phyloP scores from a whole-genome alignment of 2,113 vertebrate species.

The Eulacestoma nigropectus region DNA sequence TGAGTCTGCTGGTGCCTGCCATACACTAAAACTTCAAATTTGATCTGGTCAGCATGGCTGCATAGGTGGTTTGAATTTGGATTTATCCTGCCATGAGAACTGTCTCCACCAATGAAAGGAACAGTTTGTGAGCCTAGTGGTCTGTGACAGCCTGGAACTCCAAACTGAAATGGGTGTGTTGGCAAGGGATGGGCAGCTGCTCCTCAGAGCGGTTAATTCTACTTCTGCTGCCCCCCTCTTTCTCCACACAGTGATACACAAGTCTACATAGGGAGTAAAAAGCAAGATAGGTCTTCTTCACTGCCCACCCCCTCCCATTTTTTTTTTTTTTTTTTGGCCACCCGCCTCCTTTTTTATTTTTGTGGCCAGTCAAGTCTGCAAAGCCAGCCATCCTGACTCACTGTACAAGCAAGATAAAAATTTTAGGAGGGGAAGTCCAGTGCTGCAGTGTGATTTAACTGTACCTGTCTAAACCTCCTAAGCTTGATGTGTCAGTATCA shows the following conservation, averaged over 20 bases:
- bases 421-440: constrained; percentile 10
- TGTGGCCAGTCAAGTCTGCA: neutral
- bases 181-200: neutral
- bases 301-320: neutral
- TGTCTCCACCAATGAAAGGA: constrained; percentile 58
- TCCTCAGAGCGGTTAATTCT: neutral
- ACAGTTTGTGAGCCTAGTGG: constrained; percentile 22
- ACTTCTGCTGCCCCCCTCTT: neutral
- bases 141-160: constrained; percentile 42
- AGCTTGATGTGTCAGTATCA: constrained; percentile 38
- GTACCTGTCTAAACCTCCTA: constrained; percentile 46
- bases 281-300: neutral
- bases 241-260: neutral
- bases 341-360: neutral
- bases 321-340: neutral
- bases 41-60: constrained; percentile 51
- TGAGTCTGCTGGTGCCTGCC: constrained; percentile 18
- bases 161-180: constrained; percentile 5
- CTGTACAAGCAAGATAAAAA: neutral
- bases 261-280: neutral
- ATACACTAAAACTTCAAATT: constrained; percentile 51
- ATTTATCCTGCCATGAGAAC: constrained; percentile 50
- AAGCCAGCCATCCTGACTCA: neutral
- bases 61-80: constrained; percentile 56
- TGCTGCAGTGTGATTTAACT: constrained; percentile 26